Evolutionary conservation across 2,113 vertebrate genomes (phyloP).

Genomic region (Myocastor coypus): DNA sequence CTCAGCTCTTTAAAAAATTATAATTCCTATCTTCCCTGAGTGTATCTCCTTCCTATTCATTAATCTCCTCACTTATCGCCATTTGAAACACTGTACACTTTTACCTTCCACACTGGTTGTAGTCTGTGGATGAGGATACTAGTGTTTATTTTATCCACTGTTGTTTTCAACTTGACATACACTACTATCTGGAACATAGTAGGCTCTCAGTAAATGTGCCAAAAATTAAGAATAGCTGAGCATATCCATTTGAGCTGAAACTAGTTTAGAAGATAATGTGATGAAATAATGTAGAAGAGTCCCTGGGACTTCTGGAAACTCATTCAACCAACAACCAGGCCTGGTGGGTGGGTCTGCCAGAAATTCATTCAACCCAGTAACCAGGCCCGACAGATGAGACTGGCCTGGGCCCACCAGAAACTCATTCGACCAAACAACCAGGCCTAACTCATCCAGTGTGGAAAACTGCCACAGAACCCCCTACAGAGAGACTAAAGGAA

Average conservation of each 20-base stretch:
- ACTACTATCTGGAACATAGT: neutral
- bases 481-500: too few relatives aligned
- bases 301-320: too few relatives aligned
- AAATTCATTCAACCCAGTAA: too few relatives aligned
- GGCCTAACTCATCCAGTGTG: too few relatives aligned
- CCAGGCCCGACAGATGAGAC: too few relatives aligned
- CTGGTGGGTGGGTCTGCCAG: too few relatives aligned
- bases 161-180: neutral
- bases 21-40: fast-evolving
- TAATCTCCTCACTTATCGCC: neutral
- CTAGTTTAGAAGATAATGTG: neutral
- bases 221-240: neutral
- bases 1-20: neutral
- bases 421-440: too few relatives aligned
- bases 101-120: neutral
- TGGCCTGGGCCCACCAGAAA: too few relatives aligned
- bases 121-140: neutral
- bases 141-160: neutral
- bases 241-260: neutral
- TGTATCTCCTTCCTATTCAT: neutral
- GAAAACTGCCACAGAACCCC: too few relatives aligned
- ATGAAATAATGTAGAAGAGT: neutral
- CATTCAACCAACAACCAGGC: too few relatives aligned
- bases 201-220: neutral
- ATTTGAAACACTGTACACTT: neutral